Percentiles rank a stretch among this genome's conserved stretches.
Conservation (phyloP, 1,140 invertebrate species). For the Cydia fagiglandana region DNA sequence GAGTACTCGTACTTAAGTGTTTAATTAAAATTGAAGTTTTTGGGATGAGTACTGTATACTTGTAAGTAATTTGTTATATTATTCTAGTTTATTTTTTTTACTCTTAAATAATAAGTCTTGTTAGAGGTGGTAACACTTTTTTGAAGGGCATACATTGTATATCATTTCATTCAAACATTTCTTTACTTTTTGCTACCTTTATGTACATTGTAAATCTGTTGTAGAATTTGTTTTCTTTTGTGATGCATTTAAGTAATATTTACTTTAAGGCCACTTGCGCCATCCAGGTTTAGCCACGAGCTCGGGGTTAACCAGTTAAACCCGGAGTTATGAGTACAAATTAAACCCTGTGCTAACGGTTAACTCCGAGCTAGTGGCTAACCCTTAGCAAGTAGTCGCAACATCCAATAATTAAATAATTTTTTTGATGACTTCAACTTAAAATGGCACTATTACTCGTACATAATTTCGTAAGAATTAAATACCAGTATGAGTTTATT, state of each 20-base stretch:
- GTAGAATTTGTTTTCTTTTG: too few species aligned
- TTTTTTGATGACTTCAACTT: neutral
- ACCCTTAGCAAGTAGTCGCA: too few species aligned
- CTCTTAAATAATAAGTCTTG: conserved; percentile 5
- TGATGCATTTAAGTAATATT: too few species aligned
- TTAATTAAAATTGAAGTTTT: conserved; percentile 7
- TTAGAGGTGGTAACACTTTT: neutral
- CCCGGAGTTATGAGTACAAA: too few species aligned
- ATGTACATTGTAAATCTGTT: too few species aligned
- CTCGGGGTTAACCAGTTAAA: too few species aligned
- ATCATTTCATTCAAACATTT: neutral
- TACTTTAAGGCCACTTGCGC: too few species aligned
- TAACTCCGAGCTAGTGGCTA: too few species aligned
- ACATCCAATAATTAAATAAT: neutral
- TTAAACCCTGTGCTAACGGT: too few species aligned
- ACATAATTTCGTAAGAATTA: neutral
- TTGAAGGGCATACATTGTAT: neutral
- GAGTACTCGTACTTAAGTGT: neutral
- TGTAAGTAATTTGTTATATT: conserved; percentile 16
- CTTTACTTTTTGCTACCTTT: neutral
- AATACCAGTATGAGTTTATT: neutral
- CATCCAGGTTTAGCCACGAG: too few species aligned
- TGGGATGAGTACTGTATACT: neutral
- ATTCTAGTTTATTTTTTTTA: conserved; percentile 19
- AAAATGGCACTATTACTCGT: conserved; percentile 17